These are phyloP conservation scores for Sakesphorus luctuosus DNA, from an alignment of 2,113 vertebrate species.

Conservation along the genomic window DNA sequence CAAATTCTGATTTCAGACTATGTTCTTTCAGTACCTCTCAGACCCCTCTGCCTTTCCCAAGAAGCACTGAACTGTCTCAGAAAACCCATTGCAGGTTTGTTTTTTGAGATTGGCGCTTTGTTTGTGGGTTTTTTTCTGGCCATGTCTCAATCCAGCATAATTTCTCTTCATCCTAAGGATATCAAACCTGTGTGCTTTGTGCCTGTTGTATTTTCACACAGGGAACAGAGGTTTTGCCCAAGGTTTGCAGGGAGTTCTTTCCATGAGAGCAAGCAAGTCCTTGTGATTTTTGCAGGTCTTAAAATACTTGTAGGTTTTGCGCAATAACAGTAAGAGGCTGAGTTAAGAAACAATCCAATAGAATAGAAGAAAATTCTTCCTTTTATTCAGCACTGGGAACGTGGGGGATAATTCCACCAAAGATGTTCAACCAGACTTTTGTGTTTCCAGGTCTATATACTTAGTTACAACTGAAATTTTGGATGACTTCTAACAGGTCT, in stretches of 20 bases:
- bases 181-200: background rate
- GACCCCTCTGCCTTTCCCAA: background rate
- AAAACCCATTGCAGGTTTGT: background rate
- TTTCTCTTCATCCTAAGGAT: background rate
- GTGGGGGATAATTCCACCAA: no score
- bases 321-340: background rate
- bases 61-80: background rate
- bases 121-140: background rate
- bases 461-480: no score
- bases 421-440: no score
- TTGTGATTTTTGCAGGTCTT: background rate
- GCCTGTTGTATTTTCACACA: background rate
- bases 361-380: no score
- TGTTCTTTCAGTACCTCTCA: background rate
- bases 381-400: no score
- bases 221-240: background rate
- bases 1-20: background rate
- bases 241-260: background rate
- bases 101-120: background rate
- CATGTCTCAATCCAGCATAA: background rate
- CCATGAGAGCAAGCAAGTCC: background rate
- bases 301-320: background rate
- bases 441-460: no score
- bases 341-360: no score
- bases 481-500: no score